Evolutionary conservation across 1,140 invertebrate genomes (phyloP).

Genomic region (Hylyphantes graminicola): DNA sequence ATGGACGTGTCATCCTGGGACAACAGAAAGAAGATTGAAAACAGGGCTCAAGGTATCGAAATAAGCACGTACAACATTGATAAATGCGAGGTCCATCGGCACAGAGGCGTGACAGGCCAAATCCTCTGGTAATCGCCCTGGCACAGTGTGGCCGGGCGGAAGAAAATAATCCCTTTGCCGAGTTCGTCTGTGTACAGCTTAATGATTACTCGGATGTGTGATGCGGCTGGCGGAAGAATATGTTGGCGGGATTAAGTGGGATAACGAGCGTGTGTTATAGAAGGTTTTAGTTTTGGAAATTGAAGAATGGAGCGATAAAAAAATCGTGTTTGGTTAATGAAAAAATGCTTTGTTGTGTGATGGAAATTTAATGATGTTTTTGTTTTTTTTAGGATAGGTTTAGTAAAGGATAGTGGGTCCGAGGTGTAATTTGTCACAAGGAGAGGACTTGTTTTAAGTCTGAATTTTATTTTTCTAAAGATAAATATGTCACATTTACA

Average conservation of each 20-base stretch:
- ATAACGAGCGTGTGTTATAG: neutral
- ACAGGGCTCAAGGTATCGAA: constrained; percentile 53
- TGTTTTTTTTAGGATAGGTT: too few relatives aligned
- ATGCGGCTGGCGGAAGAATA: constrained; percentile 39
- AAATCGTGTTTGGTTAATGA: neutral
- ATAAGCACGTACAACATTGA: constrained; percentile 43
- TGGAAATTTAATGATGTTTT: too few relatives aligned
- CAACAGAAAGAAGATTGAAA: constrained; percentile 46
- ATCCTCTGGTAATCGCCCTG: constrained; percentile 42
- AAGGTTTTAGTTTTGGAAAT: neutral
- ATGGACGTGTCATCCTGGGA: constrained; percentile 12
- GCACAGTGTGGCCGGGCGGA: constrained; percentile 19
- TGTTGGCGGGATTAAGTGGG: constrained; percentile 42
- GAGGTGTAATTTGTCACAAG: too few relatives aligned
- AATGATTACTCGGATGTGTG: constrained; percentile 52
- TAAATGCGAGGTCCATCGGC: constrained; percentile 27
- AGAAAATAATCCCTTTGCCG: constrained; percentile 50
- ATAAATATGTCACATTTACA: too few relatives aligned
- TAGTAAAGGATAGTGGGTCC: too few relatives aligned
- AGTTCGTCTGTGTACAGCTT: constrained; percentile 49
- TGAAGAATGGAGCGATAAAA: neutral
- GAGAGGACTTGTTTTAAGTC: too few relatives aligned
- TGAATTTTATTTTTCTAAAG: too few relatives aligned
- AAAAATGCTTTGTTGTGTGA: too few relatives aligned
- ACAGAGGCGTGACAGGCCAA: constrained; percentile 40